Base-by-base conservation (phyloP, 2,113 vertebrate genomes). In the Urocolius indicus region DNA sequence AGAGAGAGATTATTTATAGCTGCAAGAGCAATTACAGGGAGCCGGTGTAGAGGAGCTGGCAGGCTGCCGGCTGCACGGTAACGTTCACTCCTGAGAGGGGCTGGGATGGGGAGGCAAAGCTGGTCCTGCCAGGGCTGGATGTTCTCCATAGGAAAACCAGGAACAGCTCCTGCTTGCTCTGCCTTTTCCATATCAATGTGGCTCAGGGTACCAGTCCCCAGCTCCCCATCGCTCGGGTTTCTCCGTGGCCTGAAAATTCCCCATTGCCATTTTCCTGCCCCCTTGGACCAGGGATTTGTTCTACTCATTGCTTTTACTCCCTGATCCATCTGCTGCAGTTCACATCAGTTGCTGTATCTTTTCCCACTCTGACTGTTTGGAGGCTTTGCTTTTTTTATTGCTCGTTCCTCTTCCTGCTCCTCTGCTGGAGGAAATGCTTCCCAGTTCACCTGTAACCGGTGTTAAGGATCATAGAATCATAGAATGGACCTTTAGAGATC, bases 1-100 rank as follows among this genome's bases (percentile, higher is more conserved):
- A 1, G 59, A 48, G 46, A 80, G 27, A 16, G 55, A 67, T 87
- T 89, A 89, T 96, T 93, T 93, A 84, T 77, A 89, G 94, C 81
- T 66, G 59, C 51, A 13, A 49, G 57, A 87, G 76, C 87, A 82
- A 78, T 89, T 89, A 81, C 1, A 49, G 0, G 0, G 65, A 57
- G 84, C 77, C 57, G 58, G 58, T 34, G 59, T 29, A 51, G 68
- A 91, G 68, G 65, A 87, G 32, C 90, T 81, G 84, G 81, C 92
- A 86, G 91, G 77, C 94, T 93, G 90, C 68, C 27, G 30, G 63
- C 73, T 78, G 73, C 19, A 18, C 73, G 32, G 80, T 41, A 68
- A 6, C 1, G 13, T 36, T 13, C 71, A 51, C 18, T 49, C 61
- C 24, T 9, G 29, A 19, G 29, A 51, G 48, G 54, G 7, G 4